These are phyloP conservation scores for Rhinoderma darwinii DNA, from an alignment of 2,113 vertebrate genomes.

Conservation along the genomic window DNA sequence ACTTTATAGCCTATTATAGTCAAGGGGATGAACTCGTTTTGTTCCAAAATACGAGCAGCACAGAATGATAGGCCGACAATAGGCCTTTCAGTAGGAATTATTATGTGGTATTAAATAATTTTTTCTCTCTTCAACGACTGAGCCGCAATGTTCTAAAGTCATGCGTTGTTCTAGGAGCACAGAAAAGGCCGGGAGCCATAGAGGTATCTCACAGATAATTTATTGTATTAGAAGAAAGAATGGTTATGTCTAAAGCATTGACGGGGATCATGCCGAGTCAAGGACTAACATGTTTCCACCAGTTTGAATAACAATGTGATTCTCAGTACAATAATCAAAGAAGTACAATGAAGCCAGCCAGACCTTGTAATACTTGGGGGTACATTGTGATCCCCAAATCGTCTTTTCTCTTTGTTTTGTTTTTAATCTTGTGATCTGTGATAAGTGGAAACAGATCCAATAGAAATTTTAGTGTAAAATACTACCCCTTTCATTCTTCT, in stretches of 20 bases:
- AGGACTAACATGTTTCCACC: constrained; percentile 18
- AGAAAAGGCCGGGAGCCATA: neutral
- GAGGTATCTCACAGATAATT: neutral
- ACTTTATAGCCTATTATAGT: neutral
- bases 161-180: neutral
- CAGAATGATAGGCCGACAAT: neutral
- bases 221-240: constrained; percentile 29
- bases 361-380: neutral
- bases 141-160: neutral
- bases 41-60: neutral
- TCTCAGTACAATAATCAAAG: neutral
- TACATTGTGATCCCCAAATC: neutral
- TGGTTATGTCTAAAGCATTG: neutral
- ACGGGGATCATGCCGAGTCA: neutral
- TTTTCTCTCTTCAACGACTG: neutral
- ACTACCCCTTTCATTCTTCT: no score
- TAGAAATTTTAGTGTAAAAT: neutral
- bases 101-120: neutral
- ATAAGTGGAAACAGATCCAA: neutral
- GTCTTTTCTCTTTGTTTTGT: neutral
- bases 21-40: neutral
- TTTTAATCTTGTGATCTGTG: neutral
- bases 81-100: neutral
- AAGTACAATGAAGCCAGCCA: neutral
- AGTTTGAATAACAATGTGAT: neutral